Evolutionary conservation across 2,888 invertebrate species (phyloP).

Genomic region (Eupithecia vulgata): DNA sequence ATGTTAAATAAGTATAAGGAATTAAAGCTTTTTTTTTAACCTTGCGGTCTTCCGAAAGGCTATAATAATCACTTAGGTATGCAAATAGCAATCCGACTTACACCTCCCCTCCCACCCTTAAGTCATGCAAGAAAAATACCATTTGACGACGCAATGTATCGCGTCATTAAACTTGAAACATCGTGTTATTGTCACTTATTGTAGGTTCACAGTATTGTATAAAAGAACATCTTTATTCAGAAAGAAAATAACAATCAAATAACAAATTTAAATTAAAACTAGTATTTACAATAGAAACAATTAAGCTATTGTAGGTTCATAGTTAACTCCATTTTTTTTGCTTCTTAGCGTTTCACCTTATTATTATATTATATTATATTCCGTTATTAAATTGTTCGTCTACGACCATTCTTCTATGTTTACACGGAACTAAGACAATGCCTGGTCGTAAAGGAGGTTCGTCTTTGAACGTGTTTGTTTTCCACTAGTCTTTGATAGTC

Average conservation of each 20-base stretch:
- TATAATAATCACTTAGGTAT: neutral
- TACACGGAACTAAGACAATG: conserved; percentile 10
- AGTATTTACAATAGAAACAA: too few relatives aligned
- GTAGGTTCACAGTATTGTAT: too few relatives aligned
- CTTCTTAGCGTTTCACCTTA: neutral
- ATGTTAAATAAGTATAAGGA: too few relatives aligned
- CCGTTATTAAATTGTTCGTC: neutral
- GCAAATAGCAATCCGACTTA: neutral
- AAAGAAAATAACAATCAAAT: too few relatives aligned
- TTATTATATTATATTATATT: too few relatives aligned
- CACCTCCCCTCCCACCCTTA: neutral
- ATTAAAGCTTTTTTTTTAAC: too few relatives aligned
- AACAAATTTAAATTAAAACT: too few relatives aligned
- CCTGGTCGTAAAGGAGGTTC: neutral
- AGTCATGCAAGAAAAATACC: neutral
- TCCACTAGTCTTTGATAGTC: conserved; percentile 8
- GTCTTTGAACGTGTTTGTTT: conserved; percentile 6
- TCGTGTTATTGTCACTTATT: neutral
- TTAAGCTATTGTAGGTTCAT: too few relatives aligned
- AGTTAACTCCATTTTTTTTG: neutral
- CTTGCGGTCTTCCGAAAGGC: neutral
- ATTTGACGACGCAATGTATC: neutral
- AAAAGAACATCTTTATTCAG: too few relatives aligned
- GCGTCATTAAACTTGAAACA: neutral
- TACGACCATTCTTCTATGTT: neutral